These are phyloP conservation scores for Branchellion lobata DNA, from an alignment of 2,888 invertebrate species.

Conservation along the genomic window DNA sequence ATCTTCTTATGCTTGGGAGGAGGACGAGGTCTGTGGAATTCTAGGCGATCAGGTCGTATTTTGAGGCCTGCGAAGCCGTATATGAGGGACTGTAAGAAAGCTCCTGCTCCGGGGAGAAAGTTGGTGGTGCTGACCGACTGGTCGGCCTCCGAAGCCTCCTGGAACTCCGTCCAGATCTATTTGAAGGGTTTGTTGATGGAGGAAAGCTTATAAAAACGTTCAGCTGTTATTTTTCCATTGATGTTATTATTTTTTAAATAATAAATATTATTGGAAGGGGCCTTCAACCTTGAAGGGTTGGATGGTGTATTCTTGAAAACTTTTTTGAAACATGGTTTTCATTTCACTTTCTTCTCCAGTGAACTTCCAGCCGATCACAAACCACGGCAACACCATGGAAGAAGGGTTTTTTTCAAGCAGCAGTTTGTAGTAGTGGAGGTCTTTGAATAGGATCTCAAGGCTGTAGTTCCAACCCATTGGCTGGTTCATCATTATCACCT, in stretches of 20 bases:
- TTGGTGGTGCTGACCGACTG: constrained; percentile 51
- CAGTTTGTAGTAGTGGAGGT: constrained; percentile 52
- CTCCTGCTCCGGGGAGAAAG: constrained; percentile 53
- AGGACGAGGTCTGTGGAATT: constrained; percentile 53
- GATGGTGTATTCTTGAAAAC: constrained; percentile 52
- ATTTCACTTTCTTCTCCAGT: constrained; percentile 48
- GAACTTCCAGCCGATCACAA: constrained; percentile 53
- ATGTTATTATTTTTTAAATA: too few species aligned
- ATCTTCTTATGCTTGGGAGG: constrained; percentile 49
- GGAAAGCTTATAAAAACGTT: background rate
- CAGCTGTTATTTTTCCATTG: too few species aligned
- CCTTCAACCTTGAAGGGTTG: constrained; percentile 52
- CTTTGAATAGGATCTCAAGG: constrained; percentile 52
- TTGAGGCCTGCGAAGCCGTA: constrained; percentile 53
- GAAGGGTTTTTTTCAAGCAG: constrained; percentile 47
- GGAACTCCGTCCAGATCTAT: constrained; percentile 54
- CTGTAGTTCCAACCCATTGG: constrained; percentile 54
- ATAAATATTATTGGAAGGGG: background rate
- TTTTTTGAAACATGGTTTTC: constrained; percentile 50
- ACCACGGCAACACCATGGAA: constrained; percentile 52
- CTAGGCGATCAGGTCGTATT: constrained; percentile 52
- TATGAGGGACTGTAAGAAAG: constrained; percentile 53
- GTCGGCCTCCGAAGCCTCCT: constrained; percentile 43
- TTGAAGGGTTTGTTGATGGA: background rate
- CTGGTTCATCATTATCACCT: constrained; percentile 52